These are phyloP conservation scores for Tadarida brasiliensis DNA, from an alignment of 2,797 vertebrate genomes.

Conservation along the genomic window DNA sequence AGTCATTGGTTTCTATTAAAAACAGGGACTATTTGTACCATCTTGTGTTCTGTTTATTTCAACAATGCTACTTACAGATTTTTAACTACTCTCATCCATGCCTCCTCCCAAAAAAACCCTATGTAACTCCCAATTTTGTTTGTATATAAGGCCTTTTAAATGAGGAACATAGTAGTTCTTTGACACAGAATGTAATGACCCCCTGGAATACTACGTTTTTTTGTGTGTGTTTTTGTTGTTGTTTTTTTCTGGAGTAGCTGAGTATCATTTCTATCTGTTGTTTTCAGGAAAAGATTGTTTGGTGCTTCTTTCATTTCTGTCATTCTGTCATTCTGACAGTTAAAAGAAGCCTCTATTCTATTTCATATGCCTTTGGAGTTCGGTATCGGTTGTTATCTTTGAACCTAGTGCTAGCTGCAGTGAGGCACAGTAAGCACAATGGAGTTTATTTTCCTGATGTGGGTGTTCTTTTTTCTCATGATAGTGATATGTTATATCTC, in stretches of 20 bases:
- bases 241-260: not conserved
- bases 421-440: not conserved
- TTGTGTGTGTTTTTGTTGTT: not conserved
- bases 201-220: not conserved
- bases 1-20: constrained; percentile 51
- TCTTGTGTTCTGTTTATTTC: constrained; percentile 57
- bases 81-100: not conserved
- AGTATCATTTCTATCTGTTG: not conserved
- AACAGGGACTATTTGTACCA: constrained; percentile 6
- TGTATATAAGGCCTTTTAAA: constrained; percentile 44
- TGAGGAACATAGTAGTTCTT: constrained; percentile 8
- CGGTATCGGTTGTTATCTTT: constrained; percentile 48
- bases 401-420: not conserved
- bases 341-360: not conserved
- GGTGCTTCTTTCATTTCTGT: constrained; percentile 21
- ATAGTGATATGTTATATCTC: not conserved
- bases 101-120: not conserved
- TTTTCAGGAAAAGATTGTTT: constrained; percentile 30
- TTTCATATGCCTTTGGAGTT: constrained; percentile 45
- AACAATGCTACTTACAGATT: constrained; percentile 43
- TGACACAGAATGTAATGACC: constrained; percentile 12
- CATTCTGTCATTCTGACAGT: constrained; percentile 26
- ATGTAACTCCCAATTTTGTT: constrained; percentile 30
- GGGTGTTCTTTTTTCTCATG: not conserved
- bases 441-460: constrained; percentile 44